Evolutionary conservation across 37 sponge, comb jelly and placozoan genomes (phyloP).

Genomic region (Eunapius fragilis): DNA sequence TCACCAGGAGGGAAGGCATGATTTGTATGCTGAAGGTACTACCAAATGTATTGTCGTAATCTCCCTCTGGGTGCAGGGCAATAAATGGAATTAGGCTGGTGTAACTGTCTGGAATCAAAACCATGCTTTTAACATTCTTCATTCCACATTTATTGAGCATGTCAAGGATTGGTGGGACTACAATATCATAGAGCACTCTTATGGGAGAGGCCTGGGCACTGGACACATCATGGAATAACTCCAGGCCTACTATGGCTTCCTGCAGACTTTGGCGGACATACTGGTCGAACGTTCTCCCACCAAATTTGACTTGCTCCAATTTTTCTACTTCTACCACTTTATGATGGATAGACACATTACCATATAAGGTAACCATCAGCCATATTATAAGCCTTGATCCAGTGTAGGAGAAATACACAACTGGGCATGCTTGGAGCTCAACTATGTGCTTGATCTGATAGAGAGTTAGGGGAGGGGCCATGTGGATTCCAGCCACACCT

Average conservation of each 20-base stretch:
- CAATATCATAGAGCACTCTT: constrained; percentile 43
- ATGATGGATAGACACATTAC: background rate
- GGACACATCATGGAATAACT: constrained; percentile 33
- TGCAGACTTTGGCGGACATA: constrained; percentile 57
- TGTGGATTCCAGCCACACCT: background rate
- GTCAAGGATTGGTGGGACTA: constrained; percentile 37
- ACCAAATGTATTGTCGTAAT: constrained; percentile 37
- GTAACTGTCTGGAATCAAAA: constrained; percentile 65
- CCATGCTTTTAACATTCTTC: background rate
- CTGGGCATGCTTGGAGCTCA: constrained; percentile 14
- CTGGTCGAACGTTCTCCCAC: constrained; percentile 56
- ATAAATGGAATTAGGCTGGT: constrained; percentile 64
- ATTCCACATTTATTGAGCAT: constrained; percentile 4
- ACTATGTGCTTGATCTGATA: constrained; percentile 23
- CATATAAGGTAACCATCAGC: constrained; percentile 49
- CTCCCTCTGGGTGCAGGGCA: constrained; percentile 31
- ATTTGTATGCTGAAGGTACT: constrained; percentile 47
- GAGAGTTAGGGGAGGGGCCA: constrained; percentile 39
- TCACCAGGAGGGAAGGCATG: constrained; percentile 61
- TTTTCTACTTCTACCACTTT: constrained; percentile 41
- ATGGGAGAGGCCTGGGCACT: constrained; percentile 31
- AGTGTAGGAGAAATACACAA: constrained; percentile 66
- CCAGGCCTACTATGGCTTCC: constrained; percentile 51
- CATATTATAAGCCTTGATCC: constrained; percentile 62
- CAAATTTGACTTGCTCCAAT: constrained; percentile 51